Conservation (phyloP, 2,113 vertebrate genomes). For the Puffinus mauretanicus region DNA sequence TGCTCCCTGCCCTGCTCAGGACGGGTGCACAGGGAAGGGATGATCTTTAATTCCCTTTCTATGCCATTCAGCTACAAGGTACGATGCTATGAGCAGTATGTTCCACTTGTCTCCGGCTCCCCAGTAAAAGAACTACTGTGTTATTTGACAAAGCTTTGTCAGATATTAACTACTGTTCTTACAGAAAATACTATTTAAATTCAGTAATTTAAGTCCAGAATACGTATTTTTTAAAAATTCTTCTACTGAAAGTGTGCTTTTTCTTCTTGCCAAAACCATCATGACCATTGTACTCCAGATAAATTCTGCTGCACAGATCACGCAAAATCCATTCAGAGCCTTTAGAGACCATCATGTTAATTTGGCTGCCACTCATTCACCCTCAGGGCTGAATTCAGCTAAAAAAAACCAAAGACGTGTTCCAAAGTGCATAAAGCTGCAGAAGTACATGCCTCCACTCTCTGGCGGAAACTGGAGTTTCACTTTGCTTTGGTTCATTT, state of each 20-base stretch:
- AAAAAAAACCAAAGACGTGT: neutral
- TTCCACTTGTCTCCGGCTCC: neutral
- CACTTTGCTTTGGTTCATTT: neutral
- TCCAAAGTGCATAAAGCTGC: neutral
- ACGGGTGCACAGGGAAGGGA: neutral
- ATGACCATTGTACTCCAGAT: neutral
- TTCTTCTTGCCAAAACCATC: neutral
- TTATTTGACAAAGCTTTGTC: neutral
- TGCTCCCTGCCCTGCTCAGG: neutral
- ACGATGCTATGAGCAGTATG: accelerated
- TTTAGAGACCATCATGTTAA: neutral
- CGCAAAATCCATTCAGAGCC: neutral
- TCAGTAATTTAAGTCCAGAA: neutral
- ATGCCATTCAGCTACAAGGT: neutral
- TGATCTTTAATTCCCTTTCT: neutral
- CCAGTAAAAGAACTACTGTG: neutral
- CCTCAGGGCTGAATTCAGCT: neutral
- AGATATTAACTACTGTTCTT: neutral
- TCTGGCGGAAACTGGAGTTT: neutral
- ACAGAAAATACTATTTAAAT: neutral
- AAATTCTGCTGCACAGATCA: neutral
- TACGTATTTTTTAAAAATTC: neutral
- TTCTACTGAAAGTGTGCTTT: neutral
- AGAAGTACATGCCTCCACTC: neutral
- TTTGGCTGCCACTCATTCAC: neutral